Evolutionary conservation across 1,140 invertebrate genomes (phyloP).

Genomic region (Penaeus japonicus): DNA sequence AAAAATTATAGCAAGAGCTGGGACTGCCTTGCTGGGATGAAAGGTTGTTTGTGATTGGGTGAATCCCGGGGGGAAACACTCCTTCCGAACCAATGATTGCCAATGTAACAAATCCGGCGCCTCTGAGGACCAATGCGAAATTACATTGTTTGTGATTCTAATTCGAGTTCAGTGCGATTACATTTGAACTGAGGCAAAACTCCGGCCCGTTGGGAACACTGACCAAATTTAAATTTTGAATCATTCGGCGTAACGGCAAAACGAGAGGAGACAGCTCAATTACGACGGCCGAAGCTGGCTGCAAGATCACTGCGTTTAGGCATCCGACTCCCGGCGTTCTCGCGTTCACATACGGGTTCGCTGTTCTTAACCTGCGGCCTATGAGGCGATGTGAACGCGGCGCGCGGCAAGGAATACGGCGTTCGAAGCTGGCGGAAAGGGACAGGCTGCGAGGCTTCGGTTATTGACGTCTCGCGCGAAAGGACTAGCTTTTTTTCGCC

Average conservation of each 20-base stretch:
- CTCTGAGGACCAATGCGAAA: conserved; percentile 48
- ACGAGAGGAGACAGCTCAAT: conserved; percentile 32
- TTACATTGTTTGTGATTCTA: conserved; percentile 54
- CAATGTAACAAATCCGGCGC: conserved; percentile 56
- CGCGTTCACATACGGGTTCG: too few species aligned
- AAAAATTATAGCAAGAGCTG: background rate
- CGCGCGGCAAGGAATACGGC: too few species aligned
- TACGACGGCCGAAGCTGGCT: background rate
- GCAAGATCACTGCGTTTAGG: background rate
- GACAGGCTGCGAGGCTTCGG: too few species aligned
- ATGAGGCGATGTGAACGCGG: too few species aligned
- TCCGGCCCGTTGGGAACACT: background rate
- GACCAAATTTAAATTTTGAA: conserved; percentile 18
- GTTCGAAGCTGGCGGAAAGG: too few species aligned
- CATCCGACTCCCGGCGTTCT: too few species aligned
- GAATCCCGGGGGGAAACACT: conserved; percentile 47
- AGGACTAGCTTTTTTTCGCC: too few species aligned
- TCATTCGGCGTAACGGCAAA: conserved; percentile 3
- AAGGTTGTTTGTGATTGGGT: conserved; percentile 58
- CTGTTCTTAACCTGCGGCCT: too few species aligned
- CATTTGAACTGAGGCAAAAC: conserved; percentile 24
- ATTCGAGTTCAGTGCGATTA: conserved; percentile 34
- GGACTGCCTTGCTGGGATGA: conserved; percentile 42
- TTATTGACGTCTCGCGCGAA: too few species aligned
- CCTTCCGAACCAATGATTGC: conserved; percentile 58